Evolutionary conservation across 1,140 invertebrate species (phyloP).

Genomic region (Chionoecetes opilio): DNA sequence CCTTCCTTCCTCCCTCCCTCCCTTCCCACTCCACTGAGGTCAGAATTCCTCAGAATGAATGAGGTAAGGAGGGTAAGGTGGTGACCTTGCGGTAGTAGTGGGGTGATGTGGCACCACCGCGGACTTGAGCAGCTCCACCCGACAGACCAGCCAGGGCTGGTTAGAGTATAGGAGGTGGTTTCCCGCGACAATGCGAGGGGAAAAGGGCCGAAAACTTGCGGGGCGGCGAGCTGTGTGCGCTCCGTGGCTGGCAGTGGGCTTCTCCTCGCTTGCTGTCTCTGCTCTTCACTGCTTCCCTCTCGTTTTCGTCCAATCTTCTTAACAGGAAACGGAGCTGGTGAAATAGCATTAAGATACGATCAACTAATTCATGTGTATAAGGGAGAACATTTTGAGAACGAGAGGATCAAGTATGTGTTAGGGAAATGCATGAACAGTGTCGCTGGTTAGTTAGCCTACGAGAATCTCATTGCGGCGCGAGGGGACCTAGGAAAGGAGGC

Average conservation of each 20-base stretch:
- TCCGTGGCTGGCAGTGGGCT: constrained; percentile 45
- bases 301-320: not conserved
- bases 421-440: not conserved
- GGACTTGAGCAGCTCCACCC: too few species aligned
- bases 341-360: constrained; percentile 31
- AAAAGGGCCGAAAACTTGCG: constrained; percentile 33
- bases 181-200: not conserved
- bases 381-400: constrained; percentile 59
- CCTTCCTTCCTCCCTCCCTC: too few species aligned
- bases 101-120: too few species aligned
- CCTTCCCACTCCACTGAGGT: too few species aligned
- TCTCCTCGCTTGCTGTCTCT: constrained; percentile 5
- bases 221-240: not conserved
- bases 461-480: not conserved
- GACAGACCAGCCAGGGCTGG: too few species aligned
- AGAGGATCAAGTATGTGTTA: constrained; percentile 47
- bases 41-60: too few species aligned
- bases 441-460: not conserved
- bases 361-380: constrained; percentile 50
- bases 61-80: too few species aligned
- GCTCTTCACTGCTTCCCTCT: not conserved
- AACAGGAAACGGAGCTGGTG: constrained; percentile 51
- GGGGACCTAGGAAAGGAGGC: too few species aligned
- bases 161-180: too few species aligned
- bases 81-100: too few species aligned